Percentiles rank a stretch among this genome's conserved stretches.
phyloP scores from a whole-genome alignment of 2,113 vertebrate genomes.

The Danio rerio region DNA sequence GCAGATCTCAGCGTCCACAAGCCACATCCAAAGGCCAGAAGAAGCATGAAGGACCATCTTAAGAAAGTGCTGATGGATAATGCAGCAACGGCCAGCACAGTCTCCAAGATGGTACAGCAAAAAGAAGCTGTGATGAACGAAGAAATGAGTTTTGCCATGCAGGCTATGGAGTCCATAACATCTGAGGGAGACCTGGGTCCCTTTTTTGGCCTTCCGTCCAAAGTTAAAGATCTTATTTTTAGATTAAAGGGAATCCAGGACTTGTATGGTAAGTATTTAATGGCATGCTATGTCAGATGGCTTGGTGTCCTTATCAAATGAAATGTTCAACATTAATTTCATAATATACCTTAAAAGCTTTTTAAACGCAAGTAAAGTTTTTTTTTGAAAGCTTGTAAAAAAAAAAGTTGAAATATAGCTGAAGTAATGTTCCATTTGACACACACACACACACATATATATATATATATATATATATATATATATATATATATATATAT shows the following conservation, averaged over 20 bases:
- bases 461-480: too few species aligned
- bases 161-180: conserved; percentile 73
- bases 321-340: too few species aligned
- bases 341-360: too few species aligned
- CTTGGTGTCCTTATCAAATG: too few species aligned
- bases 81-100: conserved; percentile 76
- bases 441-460: too few species aligned
- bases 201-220: conserved; percentile 93
- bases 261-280: conserved; percentile 85
- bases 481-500: too few species aligned
- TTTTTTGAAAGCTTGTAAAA: too few species aligned
- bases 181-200: conserved; percentile 85
- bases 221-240: conserved; percentile 88
- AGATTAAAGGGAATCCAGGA: conserved; percentile 85
- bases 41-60: conserved; percentile 84
- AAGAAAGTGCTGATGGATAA: conserved; percentile 90
- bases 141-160: conserved; percentile 84
- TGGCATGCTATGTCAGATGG: too few species aligned
- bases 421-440: too few species aligned
- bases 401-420: too few species aligned
- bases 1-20: conserved; percentile 17
- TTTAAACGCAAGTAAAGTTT: too few species aligned
- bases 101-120: conserved; percentile 80
- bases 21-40: conserved; percentile 58
- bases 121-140: conserved; percentile 83